A percentile compares a stretch with the other conserved stretches of the same genome.
These are phyloP conservation scores for Poecile atricapillus DNA, from an alignment of 2,113 vertebrate genomes.

Conservation along the genomic window DNA sequence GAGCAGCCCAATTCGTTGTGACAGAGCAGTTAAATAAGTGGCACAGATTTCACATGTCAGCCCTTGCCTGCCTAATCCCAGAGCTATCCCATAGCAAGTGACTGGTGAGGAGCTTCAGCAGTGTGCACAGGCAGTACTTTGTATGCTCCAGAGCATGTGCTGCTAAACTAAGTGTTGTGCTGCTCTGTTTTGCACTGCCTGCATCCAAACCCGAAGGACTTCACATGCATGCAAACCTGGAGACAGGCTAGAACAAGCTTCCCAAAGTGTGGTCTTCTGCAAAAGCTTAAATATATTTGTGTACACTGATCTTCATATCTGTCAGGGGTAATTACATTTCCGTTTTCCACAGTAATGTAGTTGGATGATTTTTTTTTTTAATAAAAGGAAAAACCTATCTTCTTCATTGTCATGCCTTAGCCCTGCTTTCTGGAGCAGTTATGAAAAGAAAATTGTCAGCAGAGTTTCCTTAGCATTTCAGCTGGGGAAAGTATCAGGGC, in stretches of 20 bases:
- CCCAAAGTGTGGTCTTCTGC: background rate
- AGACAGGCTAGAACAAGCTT: background rate
- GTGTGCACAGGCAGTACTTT: background rate
- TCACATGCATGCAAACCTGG: background rate
- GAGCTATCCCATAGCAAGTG: background rate
- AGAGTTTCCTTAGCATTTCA: background rate
- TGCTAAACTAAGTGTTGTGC: background rate
- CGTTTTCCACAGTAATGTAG: background rate
- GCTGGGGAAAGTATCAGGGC: background rate
- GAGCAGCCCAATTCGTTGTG: slow-evolving; percentile 17
- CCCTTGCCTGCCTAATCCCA: background rate
- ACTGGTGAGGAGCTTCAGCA: background rate
- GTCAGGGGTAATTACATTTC: background rate
- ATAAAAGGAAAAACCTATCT: background rate
- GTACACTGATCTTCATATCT: background rate
- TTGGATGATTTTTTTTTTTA: background rate
- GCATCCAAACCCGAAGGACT: background rate
- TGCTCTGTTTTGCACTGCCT: background rate
- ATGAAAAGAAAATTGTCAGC: background rate
- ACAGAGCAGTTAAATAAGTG: slow-evolving; percentile 27
- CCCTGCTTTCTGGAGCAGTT: background rate
- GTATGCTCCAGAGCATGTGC: background rate
- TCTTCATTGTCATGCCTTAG: background rate
- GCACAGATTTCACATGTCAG: slow-evolving; percentile 55
- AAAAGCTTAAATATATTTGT: background rate